Percentiles rank a stretch among this genome's conserved stretches.
Conservation (phyloP, 2,797 vertebrate genomes). For the Sebastes iracundus region DNA sequence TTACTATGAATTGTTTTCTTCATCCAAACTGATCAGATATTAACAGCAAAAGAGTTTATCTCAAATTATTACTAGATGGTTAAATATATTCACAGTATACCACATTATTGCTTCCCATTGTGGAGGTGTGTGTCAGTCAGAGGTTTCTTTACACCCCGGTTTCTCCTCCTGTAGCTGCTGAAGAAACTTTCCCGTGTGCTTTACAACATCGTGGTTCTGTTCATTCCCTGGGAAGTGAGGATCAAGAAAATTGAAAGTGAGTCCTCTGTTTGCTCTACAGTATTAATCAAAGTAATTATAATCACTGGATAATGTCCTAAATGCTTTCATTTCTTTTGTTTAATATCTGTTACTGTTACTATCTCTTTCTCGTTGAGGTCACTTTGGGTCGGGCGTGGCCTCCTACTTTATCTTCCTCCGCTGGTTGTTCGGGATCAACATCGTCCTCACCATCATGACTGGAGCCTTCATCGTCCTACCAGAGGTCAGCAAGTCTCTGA, state of each 20-base stretch:
- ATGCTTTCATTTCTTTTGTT: background rate
- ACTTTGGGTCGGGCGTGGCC: constrained; percentile 97
- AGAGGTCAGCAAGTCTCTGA: constrained; percentile 85
- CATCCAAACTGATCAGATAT: background rate
- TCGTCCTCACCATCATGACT: constrained; percentile 94
- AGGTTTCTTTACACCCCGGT: background rate
- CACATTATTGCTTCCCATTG: background rate
- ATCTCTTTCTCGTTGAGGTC: constrained; percentile 82
- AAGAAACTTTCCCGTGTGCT: constrained; percentile 90
- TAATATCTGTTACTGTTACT: background rate
- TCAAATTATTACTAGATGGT: background rate
- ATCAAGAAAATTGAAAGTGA: constrained; percentile 99
- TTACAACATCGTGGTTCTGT: constrained; percentile 91
- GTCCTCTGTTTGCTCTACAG: constrained; percentile 22
- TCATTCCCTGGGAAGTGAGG: constrained; percentile 98
- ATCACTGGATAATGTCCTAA: background rate
- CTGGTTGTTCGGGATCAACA: constrained; percentile 98
- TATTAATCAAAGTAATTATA: background rate
- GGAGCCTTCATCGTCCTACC: constrained; percentile 96
- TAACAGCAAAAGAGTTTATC: background rate
- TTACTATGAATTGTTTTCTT: background rate
- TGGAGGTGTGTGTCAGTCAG: background rate
- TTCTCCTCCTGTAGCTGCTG: constrained; percentile 84
- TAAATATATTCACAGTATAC: background rate
- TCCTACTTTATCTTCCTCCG: constrained; percentile 99